Percentiles rank a stretch among this genome's conserved stretches.
These are phyloP conservation scores for Harpalus rufipes DNA, from an alignment of 2,888 invertebrate species.

Conservation along the genomic window DNA sequence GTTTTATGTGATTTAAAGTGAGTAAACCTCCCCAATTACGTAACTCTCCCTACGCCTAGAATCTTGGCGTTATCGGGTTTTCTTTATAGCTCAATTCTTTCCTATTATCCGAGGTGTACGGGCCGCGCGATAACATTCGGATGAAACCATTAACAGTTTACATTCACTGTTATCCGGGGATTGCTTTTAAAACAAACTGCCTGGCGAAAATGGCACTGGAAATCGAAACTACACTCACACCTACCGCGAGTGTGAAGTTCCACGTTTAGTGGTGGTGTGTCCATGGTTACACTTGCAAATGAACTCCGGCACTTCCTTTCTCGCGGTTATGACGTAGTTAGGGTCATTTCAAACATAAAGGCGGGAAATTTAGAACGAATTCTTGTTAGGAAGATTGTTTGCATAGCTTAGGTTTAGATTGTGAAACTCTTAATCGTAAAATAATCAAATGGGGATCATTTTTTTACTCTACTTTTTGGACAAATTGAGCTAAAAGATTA, in stretches of 20 bases:
- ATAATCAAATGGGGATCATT: too few species aligned
- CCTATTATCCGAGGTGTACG: conserved; percentile 50
- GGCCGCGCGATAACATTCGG: conserved; percentile 59
- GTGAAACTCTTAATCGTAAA: too few species aligned
- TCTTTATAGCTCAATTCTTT: conserved; percentile 63
- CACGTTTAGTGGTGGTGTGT: conserved; percentile 6
- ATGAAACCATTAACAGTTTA: conserved; percentile 65
- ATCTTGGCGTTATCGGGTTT: conserved; percentile 41
- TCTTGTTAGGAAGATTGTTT: too few species aligned
- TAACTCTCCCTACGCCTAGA: conserved; percentile 25
- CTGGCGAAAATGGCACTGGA: conserved; percentile 56
- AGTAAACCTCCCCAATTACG: conserved; percentile 24
- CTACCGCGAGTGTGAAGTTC: conserved; percentile 33
- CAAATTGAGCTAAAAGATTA: too few species aligned
- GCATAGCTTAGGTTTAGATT: too few species aligned
- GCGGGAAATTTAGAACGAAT: too few species aligned
- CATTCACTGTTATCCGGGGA: conserved; percentile 63
- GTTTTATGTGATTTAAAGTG: not conserved
- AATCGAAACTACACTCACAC: conserved; percentile 58
- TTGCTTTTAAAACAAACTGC: conserved; percentile 66
- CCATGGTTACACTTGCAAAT: conserved; percentile 30
- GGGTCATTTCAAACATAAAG: not conserved
- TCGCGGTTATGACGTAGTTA: not conserved
- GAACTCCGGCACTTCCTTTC: not conserved
- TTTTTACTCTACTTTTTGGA: too few species aligned